Conservation (phyloP, 2,888 invertebrate species). For the Ptilodon capucinus region DNA sequence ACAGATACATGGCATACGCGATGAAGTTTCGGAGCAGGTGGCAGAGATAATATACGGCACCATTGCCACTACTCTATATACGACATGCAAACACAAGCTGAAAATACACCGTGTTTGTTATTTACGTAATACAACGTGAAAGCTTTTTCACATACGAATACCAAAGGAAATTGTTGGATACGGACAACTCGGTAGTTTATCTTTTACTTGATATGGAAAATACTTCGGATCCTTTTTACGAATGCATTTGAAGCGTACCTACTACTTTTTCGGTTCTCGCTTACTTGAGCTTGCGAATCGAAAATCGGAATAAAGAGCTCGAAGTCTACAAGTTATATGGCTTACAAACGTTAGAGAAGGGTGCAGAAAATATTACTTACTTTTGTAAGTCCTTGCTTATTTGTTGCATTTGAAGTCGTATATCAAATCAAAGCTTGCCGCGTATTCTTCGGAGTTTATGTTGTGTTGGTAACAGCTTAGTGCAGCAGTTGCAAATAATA, state of each 20-base stretch:
- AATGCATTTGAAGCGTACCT: not conserved
- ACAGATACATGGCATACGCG: slow-evolving; percentile 29
- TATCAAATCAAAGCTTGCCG: slow-evolving; percentile 45
- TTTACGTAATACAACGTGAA: not conserved
- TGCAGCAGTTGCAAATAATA: slow-evolving; percentile 40
- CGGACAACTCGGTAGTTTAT: not conserved
- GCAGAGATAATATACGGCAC: slow-evolving; percentile 34
- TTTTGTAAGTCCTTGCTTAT: not conserved
- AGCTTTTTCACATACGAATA: not conserved
- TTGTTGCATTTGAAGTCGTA: slow-evolving; percentile 14
- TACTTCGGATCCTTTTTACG: not conserved
- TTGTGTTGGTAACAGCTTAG: slow-evolving; percentile 32
- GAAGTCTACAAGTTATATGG: not conserved
- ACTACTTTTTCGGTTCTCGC: not conserved
- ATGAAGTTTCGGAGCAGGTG: slow-evolving; percentile 65
- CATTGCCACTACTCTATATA: slow-evolving; percentile 20
- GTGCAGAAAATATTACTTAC: not conserved
- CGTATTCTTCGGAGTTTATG: slow-evolving; percentile 37
- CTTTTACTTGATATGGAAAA: not conserved
- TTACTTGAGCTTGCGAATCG: not conserved
- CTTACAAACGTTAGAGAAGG: not conserved
- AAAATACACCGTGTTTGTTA: not conserved
- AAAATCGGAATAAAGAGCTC: not conserved
- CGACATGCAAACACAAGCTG: not conserved
- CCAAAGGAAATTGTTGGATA: not conserved